Base-by-base conservation (phyloP, 2,113 vertebrate genomes). In the Caranx melampygus region DNA sequence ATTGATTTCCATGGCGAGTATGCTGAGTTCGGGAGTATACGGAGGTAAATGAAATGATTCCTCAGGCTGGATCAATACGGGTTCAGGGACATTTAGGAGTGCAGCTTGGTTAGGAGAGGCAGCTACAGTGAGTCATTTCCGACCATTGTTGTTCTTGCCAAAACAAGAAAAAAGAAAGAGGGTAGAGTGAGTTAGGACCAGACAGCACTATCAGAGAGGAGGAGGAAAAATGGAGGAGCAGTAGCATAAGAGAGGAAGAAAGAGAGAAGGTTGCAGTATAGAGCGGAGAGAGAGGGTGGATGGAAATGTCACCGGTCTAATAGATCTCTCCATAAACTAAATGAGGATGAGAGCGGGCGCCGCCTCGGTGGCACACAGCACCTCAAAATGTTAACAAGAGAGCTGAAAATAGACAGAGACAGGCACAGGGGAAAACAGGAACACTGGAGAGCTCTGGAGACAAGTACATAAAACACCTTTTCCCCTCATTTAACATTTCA, bases 311-410 rank as follows among this genome's bases (percentile, higher is more conserved):
- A 88, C 14, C 42, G 33, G 69, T 82, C 79, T 86, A 82, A 82
- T 87, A 76, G 72, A 75, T 83, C 59, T 76, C 77, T 80, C 74
- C 58, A 82, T 75, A 80, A 85, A 91, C 52, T 55, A 86, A 91
- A 89, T 84, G 81, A 91, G 79, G 37, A 82, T 79, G 67, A 68
- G 81, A 81, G 68, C 3, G 14, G 79, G 57, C 47, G 67, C 61
- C 44, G 78, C 72, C 81, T 80, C 40, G 5, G 61, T 82, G 82
- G 66, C 78, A 79, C 62, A 63, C 49, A 13, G 69, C 78, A 12
- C 45, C 79, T 85, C 79, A 54, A 89, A 89, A 88, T 82, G 82
- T 90, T 91, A 90, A 88, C 87, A 90, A 89, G 85, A 75, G n/a
- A 87, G 70, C 82, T 83, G 82, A 57, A 79, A 87, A 86, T 83